phyloP scores from a whole-genome alignment of 2,797 vertebrate species.

The Hirundo rustica region DNA sequence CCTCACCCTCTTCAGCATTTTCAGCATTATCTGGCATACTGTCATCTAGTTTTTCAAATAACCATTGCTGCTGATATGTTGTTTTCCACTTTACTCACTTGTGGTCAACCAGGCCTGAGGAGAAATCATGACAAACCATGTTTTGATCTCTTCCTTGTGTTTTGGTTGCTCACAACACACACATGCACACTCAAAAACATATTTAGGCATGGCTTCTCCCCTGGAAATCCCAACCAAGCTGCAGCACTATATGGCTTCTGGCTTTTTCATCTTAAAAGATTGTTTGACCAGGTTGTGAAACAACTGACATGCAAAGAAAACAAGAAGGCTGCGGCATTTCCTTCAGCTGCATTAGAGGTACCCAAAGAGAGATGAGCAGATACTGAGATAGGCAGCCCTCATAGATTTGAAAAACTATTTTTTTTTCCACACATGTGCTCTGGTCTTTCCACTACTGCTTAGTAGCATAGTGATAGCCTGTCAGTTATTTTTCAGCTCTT shows the following conservation, averaged over 20 bases:
- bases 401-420: background rate
- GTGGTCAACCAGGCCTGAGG: background rate
- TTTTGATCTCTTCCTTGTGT: background rate
- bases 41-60: background rate
- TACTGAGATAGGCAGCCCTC: accelerated
- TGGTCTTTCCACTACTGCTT: background rate
- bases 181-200: background rate
- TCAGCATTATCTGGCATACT: background rate
- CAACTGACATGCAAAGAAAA: background rate
- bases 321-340: background rate
- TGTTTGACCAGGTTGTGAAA: background rate
- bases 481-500: background rate
- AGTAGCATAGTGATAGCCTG: background rate
- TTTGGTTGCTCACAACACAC: background rate
- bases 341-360: background rate
- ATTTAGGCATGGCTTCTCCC: background rate
- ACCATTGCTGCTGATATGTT: background rate
- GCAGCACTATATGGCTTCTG: background rate
- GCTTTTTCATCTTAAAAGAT: background rate
- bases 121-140: background rate
- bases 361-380: background rate
- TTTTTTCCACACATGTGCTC: background rate
- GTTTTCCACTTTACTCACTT: background rate
- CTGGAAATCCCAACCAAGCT: background rate
- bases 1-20: background rate